phyloP scores from a whole-genome alignment of 2,797 vertebrate species.

The Phrynocephalus guinanensis region DNA sequence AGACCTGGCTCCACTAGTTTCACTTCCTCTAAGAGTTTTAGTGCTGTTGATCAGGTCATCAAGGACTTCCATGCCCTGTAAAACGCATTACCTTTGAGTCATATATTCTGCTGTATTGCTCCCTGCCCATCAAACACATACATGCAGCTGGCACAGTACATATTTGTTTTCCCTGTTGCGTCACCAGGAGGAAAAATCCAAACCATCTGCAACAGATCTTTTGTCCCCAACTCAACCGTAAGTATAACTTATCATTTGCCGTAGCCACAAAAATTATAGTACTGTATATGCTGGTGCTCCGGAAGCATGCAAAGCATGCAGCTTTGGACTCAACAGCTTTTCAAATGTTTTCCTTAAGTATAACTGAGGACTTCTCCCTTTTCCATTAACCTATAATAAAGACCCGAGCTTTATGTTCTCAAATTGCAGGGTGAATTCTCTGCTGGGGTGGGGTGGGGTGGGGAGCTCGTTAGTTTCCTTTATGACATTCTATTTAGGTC shows the following conservation, averaged over 20 bases:
- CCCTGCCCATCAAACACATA: background rate
- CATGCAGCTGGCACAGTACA: slow-evolving; percentile 1
- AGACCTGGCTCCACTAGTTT: background rate
- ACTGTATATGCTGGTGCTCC: slow-evolving; percentile 37
- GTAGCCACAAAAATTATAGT: slow-evolving; percentile 55
- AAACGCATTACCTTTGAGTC: background rate
- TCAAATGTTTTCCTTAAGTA: slow-evolving; percentile 56
- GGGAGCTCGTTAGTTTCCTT: slow-evolving; percentile 47
- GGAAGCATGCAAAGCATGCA: slow-evolving; percentile 30
- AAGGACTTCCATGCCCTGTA: background rate
- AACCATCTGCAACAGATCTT: slow-evolving; percentile 42
- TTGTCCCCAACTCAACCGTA: slow-evolving; percentile 43
- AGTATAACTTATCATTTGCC: slow-evolving; percentile 58
- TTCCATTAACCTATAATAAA: slow-evolving; percentile 61
- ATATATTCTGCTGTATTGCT: background rate
- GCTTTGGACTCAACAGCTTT: slow-evolving; percentile 53
- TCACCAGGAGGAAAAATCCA: slow-evolving; percentile 30
- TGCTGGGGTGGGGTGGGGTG: background rate
- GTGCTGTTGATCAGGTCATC: background rate
- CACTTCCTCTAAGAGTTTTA: background rate
- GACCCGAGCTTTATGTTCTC: slow-evolving; percentile 39
- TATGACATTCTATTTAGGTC: slow-evolving; percentile 47
- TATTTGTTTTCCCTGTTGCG: background rate
- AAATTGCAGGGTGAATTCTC: slow-evolving; percentile 42
- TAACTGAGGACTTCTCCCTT: slow-evolving; percentile 43